These are phyloP conservation scores for Oedothorax gibbosus DNA, from an alignment of 1,140 invertebrate genomes.

Conservation along the genomic window DNA sequence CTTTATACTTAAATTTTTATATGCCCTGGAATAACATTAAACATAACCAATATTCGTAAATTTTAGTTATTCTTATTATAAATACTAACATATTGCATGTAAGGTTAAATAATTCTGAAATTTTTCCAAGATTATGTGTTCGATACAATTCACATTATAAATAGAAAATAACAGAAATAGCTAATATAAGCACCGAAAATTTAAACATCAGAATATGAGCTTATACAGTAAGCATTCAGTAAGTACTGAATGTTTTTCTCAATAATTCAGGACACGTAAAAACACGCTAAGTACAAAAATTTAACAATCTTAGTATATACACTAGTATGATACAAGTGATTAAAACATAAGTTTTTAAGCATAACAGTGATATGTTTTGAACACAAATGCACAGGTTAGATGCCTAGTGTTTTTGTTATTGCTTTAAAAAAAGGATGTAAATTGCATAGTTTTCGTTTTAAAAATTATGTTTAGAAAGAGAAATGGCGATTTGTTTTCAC, in stretches of 20 bases:
- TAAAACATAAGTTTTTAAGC: conserved; percentile 21
- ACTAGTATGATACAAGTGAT: conserved; percentile 48
- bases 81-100: no score
- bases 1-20: no score
- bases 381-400: conserved; percentile 30
- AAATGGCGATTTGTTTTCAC: no score
- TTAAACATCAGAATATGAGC: background rate
- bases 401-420: conserved; percentile 41
- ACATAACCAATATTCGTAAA: no score
- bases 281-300: conserved; percentile 60
- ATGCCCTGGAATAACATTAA: no score
- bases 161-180: conserved; percentile 48
- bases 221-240: no score
- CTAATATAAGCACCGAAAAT: conserved; percentile 41
- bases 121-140: background rate
- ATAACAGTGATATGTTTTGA: conserved; percentile 56
- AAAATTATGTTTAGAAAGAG: no score
- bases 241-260: conserved; percentile 39
- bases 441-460: conserved; percentile 12
- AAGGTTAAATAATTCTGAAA: no score
- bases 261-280: conserved; percentile 44
- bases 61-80: no score
- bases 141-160: background rate
- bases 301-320: conserved; percentile 55
- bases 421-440: conserved; percentile 9